These are phyloP conservation scores for Erebia ligea DNA, from an alignment of 2,888 invertebrate species.

Conservation along the genomic window DNA sequence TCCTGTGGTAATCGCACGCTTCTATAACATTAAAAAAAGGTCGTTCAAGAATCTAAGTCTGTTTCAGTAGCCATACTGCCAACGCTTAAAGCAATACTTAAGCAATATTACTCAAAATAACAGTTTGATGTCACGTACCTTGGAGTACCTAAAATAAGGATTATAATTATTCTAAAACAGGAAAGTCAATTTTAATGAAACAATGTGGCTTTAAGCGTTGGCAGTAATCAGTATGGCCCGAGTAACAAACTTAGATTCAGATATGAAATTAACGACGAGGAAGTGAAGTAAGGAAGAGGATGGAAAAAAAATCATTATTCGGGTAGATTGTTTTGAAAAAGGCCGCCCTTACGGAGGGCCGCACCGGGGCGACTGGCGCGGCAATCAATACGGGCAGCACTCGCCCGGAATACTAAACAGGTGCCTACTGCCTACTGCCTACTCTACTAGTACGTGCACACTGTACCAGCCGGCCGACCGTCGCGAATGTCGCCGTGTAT, in stretches of 20 bases:
- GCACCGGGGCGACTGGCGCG: conserved; percentile 52
- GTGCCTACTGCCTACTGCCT: conserved; percentile 48
- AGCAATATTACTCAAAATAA: too few species aligned
- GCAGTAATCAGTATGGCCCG: too few species aligned
- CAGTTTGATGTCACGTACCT: too few species aligned
- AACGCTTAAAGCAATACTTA: too few species aligned
- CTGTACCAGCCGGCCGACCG: conserved; percentile 25
- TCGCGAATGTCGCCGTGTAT: conserved; percentile 22
- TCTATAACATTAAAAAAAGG: background rate
- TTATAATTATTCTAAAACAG: too few species aligned
- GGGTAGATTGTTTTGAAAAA: conserved; percentile 77
- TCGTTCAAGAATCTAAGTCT: background rate
- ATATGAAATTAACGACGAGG: too few species aligned
- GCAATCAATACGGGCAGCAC: conserved; percentile 87
- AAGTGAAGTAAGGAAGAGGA: conserved; percentile 25
- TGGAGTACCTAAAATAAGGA: too few species aligned
- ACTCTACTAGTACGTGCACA: too few species aligned
- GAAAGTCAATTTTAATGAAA: too few species aligned
- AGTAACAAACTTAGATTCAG: too few species aligned
- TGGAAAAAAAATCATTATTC: conserved; percentile 62
- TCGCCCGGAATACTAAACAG: conserved; percentile 84
- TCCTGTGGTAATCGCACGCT: background rate
- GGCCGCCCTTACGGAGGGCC: conserved; percentile 60
- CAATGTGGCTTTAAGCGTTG: too few species aligned
- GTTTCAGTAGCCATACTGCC: background rate